Conservation (phyloP, 2,113 vertebrate species). For the Castor canadensis region DNA sequence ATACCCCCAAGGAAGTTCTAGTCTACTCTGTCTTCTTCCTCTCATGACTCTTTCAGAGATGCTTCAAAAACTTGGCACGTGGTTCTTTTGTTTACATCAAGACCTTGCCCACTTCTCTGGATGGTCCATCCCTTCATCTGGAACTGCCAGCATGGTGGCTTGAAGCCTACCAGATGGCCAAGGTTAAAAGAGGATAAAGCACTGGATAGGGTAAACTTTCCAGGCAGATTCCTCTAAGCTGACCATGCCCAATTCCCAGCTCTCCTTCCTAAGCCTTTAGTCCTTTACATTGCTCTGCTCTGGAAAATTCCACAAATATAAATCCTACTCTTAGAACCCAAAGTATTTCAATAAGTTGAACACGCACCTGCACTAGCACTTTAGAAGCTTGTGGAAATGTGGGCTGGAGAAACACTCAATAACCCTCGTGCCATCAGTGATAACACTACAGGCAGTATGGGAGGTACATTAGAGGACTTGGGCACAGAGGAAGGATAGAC, state of each 20-base stretch:
- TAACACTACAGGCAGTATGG: too few relatives aligned
- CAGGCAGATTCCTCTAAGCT: neutral
- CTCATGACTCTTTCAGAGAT: neutral
- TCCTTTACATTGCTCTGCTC: neutral
- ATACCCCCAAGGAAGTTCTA: neutral
- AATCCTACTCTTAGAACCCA: neutral
- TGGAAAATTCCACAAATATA: too few relatives aligned
- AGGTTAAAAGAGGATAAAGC: neutral
- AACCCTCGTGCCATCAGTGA: neutral
- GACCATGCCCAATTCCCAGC: too few relatives aligned
- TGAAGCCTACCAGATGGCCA: neutral
- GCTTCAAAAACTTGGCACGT: neutral
- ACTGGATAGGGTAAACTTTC: neutral
- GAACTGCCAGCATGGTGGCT: accelerated
- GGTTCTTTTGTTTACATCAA: neutral
- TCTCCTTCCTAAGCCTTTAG: neutral
- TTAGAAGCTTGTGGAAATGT: neutral
- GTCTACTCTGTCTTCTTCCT: neutral
- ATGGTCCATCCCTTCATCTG: neutral
- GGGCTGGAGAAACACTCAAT: neutral
- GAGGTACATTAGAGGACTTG: neutral
- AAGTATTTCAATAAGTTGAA: neutral
- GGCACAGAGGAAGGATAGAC: neutral
- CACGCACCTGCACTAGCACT: neutral
- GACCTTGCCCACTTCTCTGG: neutral